Evolutionary conservation across 2,797 vertebrate genomes (phyloP).

Genomic region (Coendou prehensilis): DNA sequence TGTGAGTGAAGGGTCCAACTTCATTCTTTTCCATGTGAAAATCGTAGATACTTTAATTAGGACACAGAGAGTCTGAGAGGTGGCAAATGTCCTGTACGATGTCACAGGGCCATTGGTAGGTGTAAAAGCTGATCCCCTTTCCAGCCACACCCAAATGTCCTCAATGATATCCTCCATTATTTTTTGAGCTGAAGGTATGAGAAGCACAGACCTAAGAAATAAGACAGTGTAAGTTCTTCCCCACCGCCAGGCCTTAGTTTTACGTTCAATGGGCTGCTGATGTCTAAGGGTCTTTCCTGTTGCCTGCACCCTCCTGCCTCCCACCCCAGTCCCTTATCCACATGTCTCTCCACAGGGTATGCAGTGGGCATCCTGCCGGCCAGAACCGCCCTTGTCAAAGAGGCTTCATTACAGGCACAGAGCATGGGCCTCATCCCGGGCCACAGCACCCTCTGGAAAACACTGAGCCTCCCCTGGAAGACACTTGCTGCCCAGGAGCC

Average conservation of each 20-base stretch:
- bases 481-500: not conserved
- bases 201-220: conserved; percentile 23
- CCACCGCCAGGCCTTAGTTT: not conserved
- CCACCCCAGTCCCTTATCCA: too few species aligned
- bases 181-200: not conserved
- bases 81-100: not conserved
- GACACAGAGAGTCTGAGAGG: not conserved
- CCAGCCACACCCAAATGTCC: not conserved
- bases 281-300: not conserved
- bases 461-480: not conserved
- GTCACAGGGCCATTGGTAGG: not conserved
- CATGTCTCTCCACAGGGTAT: not conserved
- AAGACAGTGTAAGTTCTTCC: not conserved
- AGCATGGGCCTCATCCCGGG: not conserved
- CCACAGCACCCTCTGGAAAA: not conserved
- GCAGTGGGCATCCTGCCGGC: not conserved
- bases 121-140: not conserved
- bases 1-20: not conserved
- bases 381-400: not conserved
- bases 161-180: not conserved
- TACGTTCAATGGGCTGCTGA: not conserved
- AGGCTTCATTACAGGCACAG: not conserved
- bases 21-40: not conserved
- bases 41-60: not conserved
- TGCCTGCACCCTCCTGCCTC: not conserved